A percentile compares a stretch with the other conserved stretches of the same genome.
Evolutionary conservation across 2,797 vertebrate genomes (phyloP).

Genomic region (Chelonia mydas): DNA sequence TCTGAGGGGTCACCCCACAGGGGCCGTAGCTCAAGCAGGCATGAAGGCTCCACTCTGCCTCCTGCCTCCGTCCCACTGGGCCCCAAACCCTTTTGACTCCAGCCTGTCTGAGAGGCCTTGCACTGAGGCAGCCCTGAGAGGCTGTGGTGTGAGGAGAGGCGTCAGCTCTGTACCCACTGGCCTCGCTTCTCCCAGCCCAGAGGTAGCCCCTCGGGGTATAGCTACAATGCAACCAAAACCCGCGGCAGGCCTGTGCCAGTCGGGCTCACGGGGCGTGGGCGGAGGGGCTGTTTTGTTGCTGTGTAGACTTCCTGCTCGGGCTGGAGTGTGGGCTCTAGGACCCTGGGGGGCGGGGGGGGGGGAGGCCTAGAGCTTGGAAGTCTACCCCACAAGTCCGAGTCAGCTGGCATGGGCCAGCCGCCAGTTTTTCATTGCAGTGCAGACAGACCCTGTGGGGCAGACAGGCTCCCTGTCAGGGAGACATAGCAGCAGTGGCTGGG

Average conservation of each 20-base stretch:
- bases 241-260: too few species aligned
- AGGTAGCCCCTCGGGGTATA: not conserved
- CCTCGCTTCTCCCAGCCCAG: not conserved
- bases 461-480: not conserved
- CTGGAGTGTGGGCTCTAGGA: not conserved
- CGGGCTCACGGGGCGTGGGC: not conserved
- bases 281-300: not conserved
- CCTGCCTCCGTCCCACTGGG: not conserved
- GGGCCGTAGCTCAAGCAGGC: not conserved
- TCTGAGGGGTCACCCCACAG: too few species aligned
- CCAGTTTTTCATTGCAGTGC: not conserved
- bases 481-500: not conserved
- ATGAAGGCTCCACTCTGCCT: not conserved
- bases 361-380: not conserved
- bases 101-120: not conserved
- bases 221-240: not conserved
- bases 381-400: too few species aligned
- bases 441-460: not conserved
- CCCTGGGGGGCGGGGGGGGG: too few species aligned
- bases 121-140: not conserved
- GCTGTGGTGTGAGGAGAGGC: not conserved
- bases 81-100: not conserved
- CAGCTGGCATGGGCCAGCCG: too few species aligned
- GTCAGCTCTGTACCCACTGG: not conserved
- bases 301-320: not conserved